Conservation (phyloP, 2,888 invertebrate species). For the Habroteleia sp. region DNA sequence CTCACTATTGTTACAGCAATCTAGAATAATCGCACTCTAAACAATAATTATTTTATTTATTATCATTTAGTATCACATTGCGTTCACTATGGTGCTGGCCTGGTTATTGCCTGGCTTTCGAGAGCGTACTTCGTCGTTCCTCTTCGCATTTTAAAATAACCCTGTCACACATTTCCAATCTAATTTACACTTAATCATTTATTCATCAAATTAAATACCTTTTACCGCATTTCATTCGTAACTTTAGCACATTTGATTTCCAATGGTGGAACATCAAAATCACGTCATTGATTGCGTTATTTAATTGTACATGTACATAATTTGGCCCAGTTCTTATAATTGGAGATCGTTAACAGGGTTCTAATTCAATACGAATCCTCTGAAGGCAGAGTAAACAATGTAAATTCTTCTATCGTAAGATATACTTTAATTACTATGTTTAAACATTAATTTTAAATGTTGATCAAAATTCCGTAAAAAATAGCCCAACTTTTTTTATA, state of each 20-base stretch:
- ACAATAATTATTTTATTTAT: constrained; percentile 80
- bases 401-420: constrained; percentile 36
- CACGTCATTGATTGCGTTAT: constrained; percentile 49
- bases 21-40: constrained; percentile 74
- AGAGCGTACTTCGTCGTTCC: constrained; percentile 60
- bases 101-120: constrained; percentile 74
- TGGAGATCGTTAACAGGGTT: constrained; percentile 56
- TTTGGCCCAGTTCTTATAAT: constrained; percentile 30
- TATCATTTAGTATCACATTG: constrained; percentile 81
- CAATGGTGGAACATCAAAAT: constrained; percentile 50
- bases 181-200: constrained; percentile 45
- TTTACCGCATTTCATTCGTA: constrained; percentile 14
- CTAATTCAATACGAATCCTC: constrained; percentile 35
- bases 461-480: too few relatives aligned
- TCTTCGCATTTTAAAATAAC: constrained; percentile 43
- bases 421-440: too few relatives aligned
- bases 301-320: constrained; percentile 22
- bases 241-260: constrained; percentile 15
- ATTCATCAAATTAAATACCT: constrained; percentile 21
- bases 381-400: constrained; percentile 36
- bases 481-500: too few relatives aligned
- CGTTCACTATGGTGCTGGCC: constrained; percentile 80
- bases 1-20: constrained; percentile 68
- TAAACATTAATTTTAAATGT: too few relatives aligned
- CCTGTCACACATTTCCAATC: constrained; percentile 39